Base-by-base conservation (phyloP, 2,113 vertebrate genomes). In the human region DNA sequence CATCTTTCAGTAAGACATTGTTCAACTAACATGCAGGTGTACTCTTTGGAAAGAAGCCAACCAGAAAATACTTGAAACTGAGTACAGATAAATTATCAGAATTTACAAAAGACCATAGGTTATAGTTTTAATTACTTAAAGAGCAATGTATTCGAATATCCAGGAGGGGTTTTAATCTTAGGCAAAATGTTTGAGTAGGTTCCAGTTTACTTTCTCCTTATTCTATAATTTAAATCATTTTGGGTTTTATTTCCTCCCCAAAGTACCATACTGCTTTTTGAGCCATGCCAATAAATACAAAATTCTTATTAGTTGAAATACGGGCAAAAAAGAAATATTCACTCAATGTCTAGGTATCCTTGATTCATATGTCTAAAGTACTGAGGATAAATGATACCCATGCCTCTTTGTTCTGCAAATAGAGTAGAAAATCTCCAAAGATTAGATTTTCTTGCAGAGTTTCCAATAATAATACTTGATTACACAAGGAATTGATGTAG, bases 11-110 rank as follows among this genome's bases (percentile, higher is more conserved):
- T 97, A 97, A 98, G 98, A 98, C 95, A 90, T 98, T 97, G 95
- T 98, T 98, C 97, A 97, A 96, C 93, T 98, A 97, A 97, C 84
- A 93, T 6, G 66, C 98, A 99, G 98, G 98, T 99, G 98, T 98
- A 97, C 97, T 97, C 61, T 92, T 98, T 98, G 98, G 98, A 98
- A 94, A 88, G 78, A 93, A 70, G 97, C 98, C 98, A 98, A 90
- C 72, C 94, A 96, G 81, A 96, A 98, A 98, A 96, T 96, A 93
- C 78, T 98, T 98, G 93, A 97, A 97, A 98, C 96, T 52, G 93
- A 98, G 68, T 68, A 89, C 95, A 96, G 90, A 98, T 94, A 99
- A 99, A 98, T 98, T 93, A 75, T 84, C 94, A 98, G 96, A 97
- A 97, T 98, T 98, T 97, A 93, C 94, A 97, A 96, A 98, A 78